Conservation (phyloP, 2,113 vertebrate species). For the Festucalex cinctus region DNA sequence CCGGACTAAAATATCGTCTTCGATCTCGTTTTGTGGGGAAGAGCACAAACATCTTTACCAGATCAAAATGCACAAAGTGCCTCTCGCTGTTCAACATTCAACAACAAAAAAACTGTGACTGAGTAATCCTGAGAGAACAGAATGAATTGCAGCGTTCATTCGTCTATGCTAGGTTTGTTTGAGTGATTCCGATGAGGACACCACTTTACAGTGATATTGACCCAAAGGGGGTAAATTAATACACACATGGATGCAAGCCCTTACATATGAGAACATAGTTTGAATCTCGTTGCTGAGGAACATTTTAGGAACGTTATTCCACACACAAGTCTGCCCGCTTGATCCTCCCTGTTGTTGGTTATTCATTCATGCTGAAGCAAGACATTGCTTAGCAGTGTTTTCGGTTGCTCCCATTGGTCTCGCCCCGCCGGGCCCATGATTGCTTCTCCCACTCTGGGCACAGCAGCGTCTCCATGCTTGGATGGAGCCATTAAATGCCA, state of each 20-base stretch:
- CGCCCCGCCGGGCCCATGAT: slow-evolving; percentile 10
- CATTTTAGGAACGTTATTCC: not conserved
- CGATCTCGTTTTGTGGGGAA: too few relatives aligned
- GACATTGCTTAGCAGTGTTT: slow-evolving; percentile 17
- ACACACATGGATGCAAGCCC: not conserved
- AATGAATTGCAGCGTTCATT: too few relatives aligned
- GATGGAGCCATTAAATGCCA: slow-evolving; percentile 13
- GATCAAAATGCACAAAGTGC: too few relatives aligned
- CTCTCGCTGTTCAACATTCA: too few relatives aligned
- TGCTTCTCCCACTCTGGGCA: slow-evolving; percentile 26
- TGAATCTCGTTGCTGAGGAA: not conserved
- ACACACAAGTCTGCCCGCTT: not conserved
- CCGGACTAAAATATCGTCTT: too few relatives aligned
- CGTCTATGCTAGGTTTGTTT: too few relatives aligned
- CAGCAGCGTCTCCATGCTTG: slow-evolving; percentile 31
- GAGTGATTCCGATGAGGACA: too few relatives aligned
- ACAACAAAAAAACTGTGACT: too few relatives aligned
- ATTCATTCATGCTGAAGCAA: slow-evolving; percentile 3
- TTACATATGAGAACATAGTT: not conserved
- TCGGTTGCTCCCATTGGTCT: slow-evolving; percentile 16
- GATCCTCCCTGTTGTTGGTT: slow-evolving; percentile 11
- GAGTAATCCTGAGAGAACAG: too few relatives aligned
- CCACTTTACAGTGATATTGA: too few relatives aligned
- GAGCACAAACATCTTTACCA: too few relatives aligned
- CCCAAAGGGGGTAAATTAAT: too few relatives aligned